Conservation (phyloP, 2,113 vertebrate species). For the Taxidea taxus region DNA sequence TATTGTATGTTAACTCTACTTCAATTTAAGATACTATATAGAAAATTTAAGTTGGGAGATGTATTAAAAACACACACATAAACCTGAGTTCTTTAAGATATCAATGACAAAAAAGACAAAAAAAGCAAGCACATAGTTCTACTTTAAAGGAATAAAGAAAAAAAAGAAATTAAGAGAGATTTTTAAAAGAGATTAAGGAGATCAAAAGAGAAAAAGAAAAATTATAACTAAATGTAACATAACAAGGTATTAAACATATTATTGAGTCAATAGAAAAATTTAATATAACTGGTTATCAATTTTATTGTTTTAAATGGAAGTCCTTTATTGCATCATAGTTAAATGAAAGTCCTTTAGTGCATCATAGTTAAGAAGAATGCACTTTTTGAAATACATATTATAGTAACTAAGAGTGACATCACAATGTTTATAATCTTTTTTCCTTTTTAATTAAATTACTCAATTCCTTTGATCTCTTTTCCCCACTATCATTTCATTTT, state of each 20-base stretch:
- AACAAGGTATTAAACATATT: neutral
- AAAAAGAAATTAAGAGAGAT: neutral
- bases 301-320: neutral
- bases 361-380: neutral
- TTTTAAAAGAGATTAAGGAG: neutral
- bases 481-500: neutral
- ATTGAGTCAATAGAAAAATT: neutral
- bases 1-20: neutral
- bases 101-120: neutral
- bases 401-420: neutral
- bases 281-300: neutral
- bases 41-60: neutral
- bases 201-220: neutral
- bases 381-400: neutral
- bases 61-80: neutral
- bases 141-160: neutral
- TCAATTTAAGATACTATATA: neutral
- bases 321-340: neutral
- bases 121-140: neutral
- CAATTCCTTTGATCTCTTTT: neutral
- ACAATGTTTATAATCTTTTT: neutral
- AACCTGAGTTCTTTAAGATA: neutral
- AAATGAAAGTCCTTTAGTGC: neutral
- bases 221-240: neutral
- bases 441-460: neutral